Percentiles rank a stretch among this genome's conserved stretches.
Evolutionary conservation across 2,113 vertebrate species (phyloP).

Genomic region (Zapornia atra): DNA sequence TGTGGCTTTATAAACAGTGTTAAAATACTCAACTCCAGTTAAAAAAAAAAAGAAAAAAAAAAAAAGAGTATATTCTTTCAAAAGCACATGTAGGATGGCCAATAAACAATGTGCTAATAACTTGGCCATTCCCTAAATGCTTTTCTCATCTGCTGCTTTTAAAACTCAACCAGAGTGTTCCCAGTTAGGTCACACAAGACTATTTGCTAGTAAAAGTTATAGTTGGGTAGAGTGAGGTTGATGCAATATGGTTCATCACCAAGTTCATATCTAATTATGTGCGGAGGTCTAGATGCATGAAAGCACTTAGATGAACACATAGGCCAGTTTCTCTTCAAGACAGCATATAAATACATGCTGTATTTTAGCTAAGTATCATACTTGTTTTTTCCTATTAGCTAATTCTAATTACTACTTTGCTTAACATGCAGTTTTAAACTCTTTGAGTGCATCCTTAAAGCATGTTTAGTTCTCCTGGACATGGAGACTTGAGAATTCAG

Average conservation of each 20-base stretch:
- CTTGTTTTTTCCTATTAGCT: not conserved
- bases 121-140: not conserved
- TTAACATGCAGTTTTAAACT: not conserved
- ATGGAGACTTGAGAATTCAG: not conserved
- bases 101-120: not conserved
- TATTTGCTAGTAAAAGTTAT: not conserved
- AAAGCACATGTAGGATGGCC: not conserved
- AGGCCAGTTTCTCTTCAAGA: not conserved
- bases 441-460: not conserved
- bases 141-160: not conserved
- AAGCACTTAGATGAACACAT: not conserved
- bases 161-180: not conserved
- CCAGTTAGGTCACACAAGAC: not conserved
- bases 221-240: not conserved
- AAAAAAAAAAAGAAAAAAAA: not conserved
- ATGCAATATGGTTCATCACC: not conserved
- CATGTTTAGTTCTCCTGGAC: not conserved
- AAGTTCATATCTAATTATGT: not conserved
- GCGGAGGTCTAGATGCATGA: not conserved
- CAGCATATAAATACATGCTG: not conserved
- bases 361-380: not conserved
- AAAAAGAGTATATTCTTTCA: not conserved
- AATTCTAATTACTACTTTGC: not conserved
- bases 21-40: conserved; percentile 4
- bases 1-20: conserved; percentile 57